Base-by-base conservation (phyloP, 2,888 invertebrate species). In the Pandemis heparana region DNA sequence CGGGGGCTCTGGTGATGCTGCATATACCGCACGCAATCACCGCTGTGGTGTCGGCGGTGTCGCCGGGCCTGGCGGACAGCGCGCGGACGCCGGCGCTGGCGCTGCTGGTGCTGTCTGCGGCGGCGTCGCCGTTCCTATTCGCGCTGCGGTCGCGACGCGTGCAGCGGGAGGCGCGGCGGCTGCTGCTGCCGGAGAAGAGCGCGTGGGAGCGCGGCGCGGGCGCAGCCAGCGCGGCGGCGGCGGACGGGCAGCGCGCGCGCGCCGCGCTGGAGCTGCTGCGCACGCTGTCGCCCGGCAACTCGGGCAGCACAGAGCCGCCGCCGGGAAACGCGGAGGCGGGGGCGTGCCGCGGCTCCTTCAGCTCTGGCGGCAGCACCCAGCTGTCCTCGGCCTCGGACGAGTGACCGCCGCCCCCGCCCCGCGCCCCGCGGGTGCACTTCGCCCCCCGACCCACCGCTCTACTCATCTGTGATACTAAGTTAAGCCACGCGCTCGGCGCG, bases 111-210 rank as follows among this genome's bases (percentile, higher is more conserved):
- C 94, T 96, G 56, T 94, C 96, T 63, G 93, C 95, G 51, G 96
- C 96, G 66, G 94, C 96, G 32, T 97, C 97, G 64, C 97, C 97
- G 18, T 95, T 97, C 83, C 93, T 97, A 65, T 97, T 97, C 87
- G 97, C 97, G 48, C 96, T 97, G 88, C 95, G 97, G 5, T 97
- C 96, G 76, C 95, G 96, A 16, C 94, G 97, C 39, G 96, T 97
- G 77, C 92, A 92, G 79, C 86, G 92, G n/a, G 93, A 93, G 76
- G 92, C 92, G 71, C 85, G 92, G 41, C 86, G 92, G 70, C 77
- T 93, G 77, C 82, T 93, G 80, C 79, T 92, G 79, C 87, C 92
- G 60, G 86, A 91, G 86, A 92, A 92, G 84, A 91, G 87, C 68
- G 95, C 95, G 86, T 95, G 88, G 90, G 95, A 95, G 75, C 91